Conservation (phyloP, 2,888 invertebrate genomes). For the Desoria tigrina region DNA sequence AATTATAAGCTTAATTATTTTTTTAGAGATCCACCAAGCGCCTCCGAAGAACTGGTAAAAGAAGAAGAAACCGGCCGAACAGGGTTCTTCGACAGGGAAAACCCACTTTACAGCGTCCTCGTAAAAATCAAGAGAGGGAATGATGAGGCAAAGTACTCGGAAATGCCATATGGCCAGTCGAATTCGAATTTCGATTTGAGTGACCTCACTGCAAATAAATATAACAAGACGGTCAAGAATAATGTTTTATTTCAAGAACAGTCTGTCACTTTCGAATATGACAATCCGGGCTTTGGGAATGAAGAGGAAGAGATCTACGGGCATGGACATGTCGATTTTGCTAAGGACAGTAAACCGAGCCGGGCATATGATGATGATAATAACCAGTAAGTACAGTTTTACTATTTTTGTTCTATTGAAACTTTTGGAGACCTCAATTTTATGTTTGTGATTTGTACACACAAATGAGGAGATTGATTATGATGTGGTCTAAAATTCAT, state of each 20-base stretch:
- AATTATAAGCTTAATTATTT: no score
- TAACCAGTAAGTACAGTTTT: no score
- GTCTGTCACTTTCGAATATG: slow-evolving; percentile 6
- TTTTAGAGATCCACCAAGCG: no score
- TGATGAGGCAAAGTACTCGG: slow-evolving; percentile 10
- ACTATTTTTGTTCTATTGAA: no score
- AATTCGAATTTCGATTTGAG: neutral
- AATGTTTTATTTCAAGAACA: slow-evolving; percentile 19
- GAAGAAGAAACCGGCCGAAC: neutral
- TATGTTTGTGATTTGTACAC: no score
- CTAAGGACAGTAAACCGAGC: no score
- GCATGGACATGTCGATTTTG: neutral
- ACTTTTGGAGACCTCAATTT: no score
- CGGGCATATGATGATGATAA: no score
- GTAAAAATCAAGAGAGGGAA: slow-evolving; percentile 3
- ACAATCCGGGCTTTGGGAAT: neutral
- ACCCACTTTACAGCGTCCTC: slow-evolving; percentile 1
- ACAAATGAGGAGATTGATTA: no score
- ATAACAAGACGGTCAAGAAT: neutral
- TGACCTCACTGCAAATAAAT: neutral
- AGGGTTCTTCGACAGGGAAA: neutral
- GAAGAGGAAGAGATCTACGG: slow-evolving; percentile 8
- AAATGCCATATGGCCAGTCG: neutral
- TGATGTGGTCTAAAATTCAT: no score
- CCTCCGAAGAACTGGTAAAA: no score